These are phyloP conservation scores for Hirtodrosophila histrioides DNA, from an alignment of 2,888 invertebrate species.

Conservation along the genomic window DNA sequence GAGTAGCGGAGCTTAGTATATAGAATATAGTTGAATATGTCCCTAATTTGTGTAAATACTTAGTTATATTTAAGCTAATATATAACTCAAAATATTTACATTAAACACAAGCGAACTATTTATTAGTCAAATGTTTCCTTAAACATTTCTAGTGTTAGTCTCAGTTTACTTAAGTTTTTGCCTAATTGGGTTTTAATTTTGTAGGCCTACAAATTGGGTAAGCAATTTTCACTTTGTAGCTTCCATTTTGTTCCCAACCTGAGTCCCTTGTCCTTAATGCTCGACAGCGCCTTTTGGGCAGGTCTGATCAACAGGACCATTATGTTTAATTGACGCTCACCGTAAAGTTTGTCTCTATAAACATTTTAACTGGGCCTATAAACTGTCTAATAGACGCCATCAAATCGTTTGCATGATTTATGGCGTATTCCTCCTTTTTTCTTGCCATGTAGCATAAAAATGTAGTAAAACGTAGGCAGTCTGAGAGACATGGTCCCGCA, in stretches of 20 bases:
- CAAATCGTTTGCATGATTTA: conserved; percentile 71
- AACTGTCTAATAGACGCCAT: conserved; percentile 68
- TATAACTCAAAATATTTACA: no score
- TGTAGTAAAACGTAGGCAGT: conserved; percentile 46
- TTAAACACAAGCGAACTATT: no score
- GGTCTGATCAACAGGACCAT: conserved; percentile 48
- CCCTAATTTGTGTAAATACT: no score
- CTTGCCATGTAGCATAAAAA: conserved; percentile 61
- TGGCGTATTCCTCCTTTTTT: conserved; percentile 30
- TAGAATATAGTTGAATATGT: no score
- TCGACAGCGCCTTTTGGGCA: conserved; percentile 5
- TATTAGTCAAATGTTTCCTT: no score
- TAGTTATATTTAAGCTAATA: no score
- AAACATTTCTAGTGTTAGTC: no score
- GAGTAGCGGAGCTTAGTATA: no score
- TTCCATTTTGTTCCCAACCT: not conserved
- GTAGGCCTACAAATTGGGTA: conserved; percentile 3
- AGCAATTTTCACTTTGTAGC: not conserved
- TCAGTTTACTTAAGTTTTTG: no score
- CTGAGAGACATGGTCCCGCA: conserved; percentile 30
- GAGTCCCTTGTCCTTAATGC: conserved; percentile 10
- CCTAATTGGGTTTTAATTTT: conserved; percentile 5
- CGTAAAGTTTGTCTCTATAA: conserved; percentile 67
- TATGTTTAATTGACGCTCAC: conserved; percentile 63
- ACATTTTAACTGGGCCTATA: conserved; percentile 72